phyloP scores from a whole-genome alignment of 2,888 invertebrate species.

The Latheticus oryzae region DNA sequence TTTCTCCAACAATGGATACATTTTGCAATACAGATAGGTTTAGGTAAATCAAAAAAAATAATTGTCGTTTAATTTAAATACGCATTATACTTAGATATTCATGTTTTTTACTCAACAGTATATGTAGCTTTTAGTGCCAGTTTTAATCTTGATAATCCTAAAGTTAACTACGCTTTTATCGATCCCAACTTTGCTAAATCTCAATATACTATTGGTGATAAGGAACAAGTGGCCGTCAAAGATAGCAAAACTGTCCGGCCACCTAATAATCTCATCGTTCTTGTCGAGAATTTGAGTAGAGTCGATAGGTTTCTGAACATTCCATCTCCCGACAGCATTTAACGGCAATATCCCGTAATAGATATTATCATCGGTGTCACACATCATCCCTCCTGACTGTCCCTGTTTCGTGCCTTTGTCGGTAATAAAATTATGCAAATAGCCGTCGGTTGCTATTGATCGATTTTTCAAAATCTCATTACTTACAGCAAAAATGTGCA shows the following conservation, averaged over 20 bases:
- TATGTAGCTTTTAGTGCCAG: conserved; percentile 21
- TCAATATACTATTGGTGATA: conserved; percentile 67
- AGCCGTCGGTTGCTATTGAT: conserved; percentile 56
- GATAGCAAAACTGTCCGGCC: conserved; percentile 76
- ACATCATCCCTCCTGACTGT: conserved; percentile 77
- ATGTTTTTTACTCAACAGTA: conserved; percentile 28
- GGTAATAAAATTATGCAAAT: conserved; percentile 64
- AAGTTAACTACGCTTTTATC: conserved; percentile 27
- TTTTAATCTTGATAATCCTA: conserved; percentile 21
- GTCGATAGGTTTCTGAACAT: conserved; percentile 65
- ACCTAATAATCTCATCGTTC: conserved; percentile 74
- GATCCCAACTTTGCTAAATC: conserved; percentile 21
- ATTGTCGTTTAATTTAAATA: too few species aligned
- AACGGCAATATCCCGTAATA: conserved; percentile 76
- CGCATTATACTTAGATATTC: too few species aligned
- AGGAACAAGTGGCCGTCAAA: conserved; percentile 74
- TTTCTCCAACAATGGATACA: too few species aligned
- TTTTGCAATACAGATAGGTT: too few species aligned
- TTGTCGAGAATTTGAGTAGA: conserved; percentile 68
- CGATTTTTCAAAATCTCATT: conserved; percentile 70
- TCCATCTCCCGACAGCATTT: conserved; percentile 77
- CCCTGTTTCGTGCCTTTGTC: conserved; percentile 73
- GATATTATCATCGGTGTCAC: conserved; percentile 74
- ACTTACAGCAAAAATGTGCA: conserved; percentile 72
- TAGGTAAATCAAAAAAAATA: too few species aligned